Base-by-base conservation (phyloP, 2,113 vertebrate genomes). In the Corythornis vintsioides region DNA sequence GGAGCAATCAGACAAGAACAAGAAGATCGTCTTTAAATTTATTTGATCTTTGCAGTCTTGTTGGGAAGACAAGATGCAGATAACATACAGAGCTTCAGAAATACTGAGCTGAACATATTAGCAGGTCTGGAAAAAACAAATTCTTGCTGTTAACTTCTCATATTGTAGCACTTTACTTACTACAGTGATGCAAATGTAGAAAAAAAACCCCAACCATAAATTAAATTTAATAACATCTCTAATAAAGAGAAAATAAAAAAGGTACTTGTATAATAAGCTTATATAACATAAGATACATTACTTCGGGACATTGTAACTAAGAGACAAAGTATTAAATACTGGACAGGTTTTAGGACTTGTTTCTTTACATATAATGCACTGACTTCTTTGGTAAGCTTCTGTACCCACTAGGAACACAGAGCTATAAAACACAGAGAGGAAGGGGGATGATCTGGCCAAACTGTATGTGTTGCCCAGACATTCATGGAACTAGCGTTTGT, bases 1-100 rank as follows among this genome's bases (percentile, higher is more conserved):
- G 29, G 63, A 52, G 33, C 89, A 42, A 94, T 66, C 66, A 95
- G 78, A 92, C 42, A 73, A 73, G 59, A 80, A 70, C 43, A 85
- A 86, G 65, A 86, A 70, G 25, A 26, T 55, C 59, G 53, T 83
- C 57, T 90, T 42, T 86, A 67, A 95, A 92, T 31, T 42, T 94
- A 55, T 60, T 89, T 89, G 66, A 76, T 90, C 77, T 93, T 86
- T 85, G 25, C 25, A 76, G 14, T 52, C 13, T 69, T 92, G 70
- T 79, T 71, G 93, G 66, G 53, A 73, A 63, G 42, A 73, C 6
- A 57, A 71, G 55, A 93, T 21, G 5, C 31, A 63, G 26, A 33
- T 75, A 78, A 84, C 43, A 16, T 57, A 65, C 55, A 63, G 52
- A 90, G 40, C 38, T 79, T 92, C 66, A 70, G 67, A 83, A 90